These are phyloP conservation scores for Pleuronectes platessa DNA, from an alignment of 2,113 vertebrate species.

Conservation along the genomic window DNA sequence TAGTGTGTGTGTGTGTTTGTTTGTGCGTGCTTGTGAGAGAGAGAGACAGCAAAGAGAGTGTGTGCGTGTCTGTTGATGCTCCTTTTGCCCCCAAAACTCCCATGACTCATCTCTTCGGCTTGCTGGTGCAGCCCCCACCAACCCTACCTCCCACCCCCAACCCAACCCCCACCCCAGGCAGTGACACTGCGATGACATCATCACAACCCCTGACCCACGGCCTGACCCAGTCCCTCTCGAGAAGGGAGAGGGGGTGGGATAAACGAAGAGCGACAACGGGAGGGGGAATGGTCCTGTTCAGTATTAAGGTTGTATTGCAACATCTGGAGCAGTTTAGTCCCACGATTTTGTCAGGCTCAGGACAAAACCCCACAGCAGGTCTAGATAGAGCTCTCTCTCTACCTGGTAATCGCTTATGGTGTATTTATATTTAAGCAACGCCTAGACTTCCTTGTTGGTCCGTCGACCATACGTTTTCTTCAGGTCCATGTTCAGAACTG, in stretches of 20 bases:
- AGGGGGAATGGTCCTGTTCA: slow-evolving; percentile 4
- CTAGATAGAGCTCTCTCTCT: no score
- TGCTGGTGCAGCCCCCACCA: not conserved
- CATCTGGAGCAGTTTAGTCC: slow-evolving; percentile 67
- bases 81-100: slow-evolving; percentile 58
- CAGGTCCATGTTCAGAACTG: no score
- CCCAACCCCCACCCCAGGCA: not conserved
- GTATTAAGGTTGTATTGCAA: slow-evolving; percentile 28
- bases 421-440: no score
- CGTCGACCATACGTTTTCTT: no score
- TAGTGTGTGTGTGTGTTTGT: not conserved
- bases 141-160: not conserved
- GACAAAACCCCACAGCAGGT: slow-evolving; percentile 10
- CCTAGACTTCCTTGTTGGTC: no score
- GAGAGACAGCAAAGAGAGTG: not conserved
- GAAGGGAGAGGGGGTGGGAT: not conserved
- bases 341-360: slow-evolving; percentile 8
- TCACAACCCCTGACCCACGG: slow-evolving; percentile 52
- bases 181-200: slow-evolving; percentile 53
- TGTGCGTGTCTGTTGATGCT: slow-evolving; percentile 22
- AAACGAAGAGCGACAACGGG: not conserved
- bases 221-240: slow-evolving; percentile 20
- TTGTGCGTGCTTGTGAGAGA: not conserved
- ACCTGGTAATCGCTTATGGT: not conserved
- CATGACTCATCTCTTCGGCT: slow-evolving; percentile 76